A percentile compares a stretch with the other conserved stretches of the same genome.
Evolutionary conservation across 2,888 invertebrate genomes (phyloP).

Genomic region (Stenolophus ochropezus): DNA sequence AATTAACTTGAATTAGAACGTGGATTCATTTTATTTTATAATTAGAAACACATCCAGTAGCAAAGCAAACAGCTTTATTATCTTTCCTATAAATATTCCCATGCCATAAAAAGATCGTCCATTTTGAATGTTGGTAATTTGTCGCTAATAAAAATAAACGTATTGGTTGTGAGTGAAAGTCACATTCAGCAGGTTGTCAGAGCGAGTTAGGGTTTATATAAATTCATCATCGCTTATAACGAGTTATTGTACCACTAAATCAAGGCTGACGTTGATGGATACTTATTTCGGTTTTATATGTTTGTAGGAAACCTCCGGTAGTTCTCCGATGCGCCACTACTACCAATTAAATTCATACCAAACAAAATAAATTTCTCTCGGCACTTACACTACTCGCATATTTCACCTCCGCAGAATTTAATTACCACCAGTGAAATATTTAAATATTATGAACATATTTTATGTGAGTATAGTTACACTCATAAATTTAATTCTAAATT

Average conservation of each 20-base stretch:
- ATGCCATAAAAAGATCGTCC: background rate
- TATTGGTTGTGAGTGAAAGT: constrained; percentile 20
- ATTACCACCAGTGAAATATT: background rate
- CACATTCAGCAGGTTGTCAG: constrained; percentile 26
- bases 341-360: constrained; percentile 22
- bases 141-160: constrained; percentile 26
- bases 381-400: no score
- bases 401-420: background rate
- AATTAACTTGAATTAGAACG: no score
- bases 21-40: background rate
- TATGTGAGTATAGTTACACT: no score
- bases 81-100: background rate
- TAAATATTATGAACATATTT: no score
- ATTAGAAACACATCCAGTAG: background rate
- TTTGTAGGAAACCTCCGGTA: constrained; percentile 48
- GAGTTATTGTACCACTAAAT: constrained; percentile 56
- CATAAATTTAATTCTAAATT: no score
- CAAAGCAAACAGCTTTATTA: background rate
- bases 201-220: constrained; percentile 45
- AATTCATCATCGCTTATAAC: constrained; percentile 56
- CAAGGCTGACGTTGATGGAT: constrained; percentile 56
- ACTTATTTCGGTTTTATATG: constrained; percentile 60
- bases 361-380: constrained; percentile 1
- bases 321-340: constrained; percentile 17
- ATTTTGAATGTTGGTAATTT: constrained; percentile 20